Evolutionary conservation across 2,113 vertebrate genomes (phyloP).

Genomic region (Raja brachyura): DNA sequence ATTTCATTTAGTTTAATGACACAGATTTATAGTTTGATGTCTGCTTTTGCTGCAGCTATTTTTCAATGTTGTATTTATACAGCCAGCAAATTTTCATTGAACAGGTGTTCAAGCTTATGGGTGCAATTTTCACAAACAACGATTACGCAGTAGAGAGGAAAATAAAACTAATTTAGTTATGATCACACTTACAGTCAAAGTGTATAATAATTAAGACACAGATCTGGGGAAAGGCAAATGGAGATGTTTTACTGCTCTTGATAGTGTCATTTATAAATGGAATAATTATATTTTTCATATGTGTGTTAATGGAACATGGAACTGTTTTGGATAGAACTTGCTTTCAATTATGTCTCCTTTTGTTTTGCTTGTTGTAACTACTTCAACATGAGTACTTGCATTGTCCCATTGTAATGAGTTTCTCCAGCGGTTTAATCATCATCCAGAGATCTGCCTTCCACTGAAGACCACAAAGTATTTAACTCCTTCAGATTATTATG

Average conservation of each 20-base stretch:
- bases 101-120: constrained; percentile 13
- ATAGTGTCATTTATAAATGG: not conserved
- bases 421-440: not conserved
- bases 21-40: constrained; percentile 34
- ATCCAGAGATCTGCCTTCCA: not conserved
- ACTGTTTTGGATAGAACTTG: not conserved
- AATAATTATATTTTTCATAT: not conserved
- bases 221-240: not conserved
- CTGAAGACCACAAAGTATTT: not conserved
- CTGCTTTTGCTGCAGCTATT: not conserved
- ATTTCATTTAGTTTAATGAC: not conserved
- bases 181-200: constrained; percentile 13
- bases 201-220: not conserved
- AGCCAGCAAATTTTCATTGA: constrained; percentile 7
- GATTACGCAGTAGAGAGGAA: not conserved
- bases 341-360: not conserved
- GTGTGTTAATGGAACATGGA: not conserved
- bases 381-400: not conserved
- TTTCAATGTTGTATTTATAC: constrained; percentile 5
- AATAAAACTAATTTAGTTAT: constrained; percentile 13
- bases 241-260: not conserved
- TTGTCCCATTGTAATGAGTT: not conserved
- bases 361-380: not conserved
- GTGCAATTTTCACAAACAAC: constrained; percentile 33
- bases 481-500: not conserved